phyloP scores from a whole-genome alignment of 2,888 invertebrate genomes.

The Copidosoma aretas region DNA sequence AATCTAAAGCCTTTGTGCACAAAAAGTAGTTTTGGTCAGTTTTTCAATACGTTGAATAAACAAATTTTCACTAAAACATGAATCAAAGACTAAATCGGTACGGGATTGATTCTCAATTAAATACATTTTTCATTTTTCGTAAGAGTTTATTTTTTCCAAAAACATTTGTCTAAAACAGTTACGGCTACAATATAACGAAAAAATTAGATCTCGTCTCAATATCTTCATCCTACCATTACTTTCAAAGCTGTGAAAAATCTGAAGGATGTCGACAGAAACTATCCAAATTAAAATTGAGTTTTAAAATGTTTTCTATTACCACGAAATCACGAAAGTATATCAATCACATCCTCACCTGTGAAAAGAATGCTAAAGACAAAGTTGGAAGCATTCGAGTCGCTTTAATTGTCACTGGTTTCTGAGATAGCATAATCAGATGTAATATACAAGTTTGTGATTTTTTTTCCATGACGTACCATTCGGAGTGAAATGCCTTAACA shows the following conservation, averaged over 20 bases:
- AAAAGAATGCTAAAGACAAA: slow-evolving; percentile 26
- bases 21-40: too few species aligned
- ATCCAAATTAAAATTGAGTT: neutral
- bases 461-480: too few species aligned
- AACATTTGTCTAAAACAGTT: too few species aligned
- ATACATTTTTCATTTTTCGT: too few species aligned
- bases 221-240: slow-evolving; percentile 11
- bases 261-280: slow-evolving; percentile 25
- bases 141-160: too few species aligned
- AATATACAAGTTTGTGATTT: slow-evolving; percentile 3
- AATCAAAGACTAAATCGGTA: too few species aligned
- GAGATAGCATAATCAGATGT: slow-evolving; percentile 23
- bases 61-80: too few species aligned
- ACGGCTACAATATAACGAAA: too few species aligned
- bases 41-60: too few species aligned
- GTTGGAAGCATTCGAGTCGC: slow-evolving; percentile 20
- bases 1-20: too few species aligned
- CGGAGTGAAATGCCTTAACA: too few species aligned
- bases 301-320: slow-evolving; percentile 1
- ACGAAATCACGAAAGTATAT: neutral
- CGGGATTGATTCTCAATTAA: too few species aligned
- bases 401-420: slow-evolving; percentile 25
- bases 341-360: slow-evolving; percentile 15
- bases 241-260: slow-evolving; percentile 29
- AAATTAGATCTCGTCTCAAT: neutral